A percentile compares a stretch with the other conserved stretches of the same genome.
Evolutionary conservation across 2,113 vertebrate genomes (phyloP).

Genomic region (Meleagris gallopavo): DNA sequence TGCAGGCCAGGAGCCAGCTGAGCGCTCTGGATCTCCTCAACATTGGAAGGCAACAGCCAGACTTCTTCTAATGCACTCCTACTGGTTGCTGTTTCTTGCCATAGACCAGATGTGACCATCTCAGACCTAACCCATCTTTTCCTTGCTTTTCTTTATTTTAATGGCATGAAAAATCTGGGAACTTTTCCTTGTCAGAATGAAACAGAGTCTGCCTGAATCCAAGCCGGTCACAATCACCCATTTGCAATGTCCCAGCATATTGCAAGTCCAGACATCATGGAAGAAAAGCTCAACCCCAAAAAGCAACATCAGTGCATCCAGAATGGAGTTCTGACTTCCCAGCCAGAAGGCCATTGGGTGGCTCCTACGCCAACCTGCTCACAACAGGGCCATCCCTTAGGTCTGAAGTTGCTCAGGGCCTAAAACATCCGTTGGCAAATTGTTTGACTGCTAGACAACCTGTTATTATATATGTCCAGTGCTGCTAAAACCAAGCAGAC

Average conservation of each 20-base stretch:
- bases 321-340: background rate
- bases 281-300: background rate
- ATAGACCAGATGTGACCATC: background rate
- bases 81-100: background rate
- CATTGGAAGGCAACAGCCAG: background rate
- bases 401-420: background rate
- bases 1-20: background rate
- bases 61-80: background rate
- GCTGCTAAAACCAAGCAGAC: background rate
- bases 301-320: background rate
- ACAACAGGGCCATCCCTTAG: background rate
- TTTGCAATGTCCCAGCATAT: background rate
- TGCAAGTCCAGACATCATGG: background rate
- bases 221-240: background rate
- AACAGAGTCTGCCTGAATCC: background rate
- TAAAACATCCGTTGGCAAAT: background rate
- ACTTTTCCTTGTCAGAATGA: background rate
- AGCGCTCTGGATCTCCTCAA: background rate
- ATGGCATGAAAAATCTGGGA: background rate
- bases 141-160: background rate
- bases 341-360: background rate
- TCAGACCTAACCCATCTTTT: background rate
- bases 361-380: background rate
- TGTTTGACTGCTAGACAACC: background rate
- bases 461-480: background rate